phyloP scores from a whole-genome alignment of 2,888 invertebrate species.

The Cosmia pyralina region DNA sequence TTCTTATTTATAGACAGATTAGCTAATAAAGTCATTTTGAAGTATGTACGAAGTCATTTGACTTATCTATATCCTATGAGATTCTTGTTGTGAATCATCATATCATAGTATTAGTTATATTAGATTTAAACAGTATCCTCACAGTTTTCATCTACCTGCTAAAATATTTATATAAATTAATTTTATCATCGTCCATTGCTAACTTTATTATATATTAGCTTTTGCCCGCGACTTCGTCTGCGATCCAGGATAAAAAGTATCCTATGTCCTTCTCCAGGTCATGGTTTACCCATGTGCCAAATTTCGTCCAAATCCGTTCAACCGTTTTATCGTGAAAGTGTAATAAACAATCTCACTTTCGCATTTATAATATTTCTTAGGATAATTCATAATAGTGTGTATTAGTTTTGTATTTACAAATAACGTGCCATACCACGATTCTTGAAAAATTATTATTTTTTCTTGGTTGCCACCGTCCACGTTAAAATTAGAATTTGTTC shows the following conservation, averaged over 20 bases:
- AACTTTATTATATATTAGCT: constrained; percentile 7
- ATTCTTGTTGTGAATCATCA: constrained; percentile 38
- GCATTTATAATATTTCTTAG: too few relatives aligned
- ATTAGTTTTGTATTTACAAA: constrained; percentile 5
- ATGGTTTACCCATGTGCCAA: too few relatives aligned
- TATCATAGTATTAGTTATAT: constrained; percentile 34
- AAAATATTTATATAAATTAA: not conserved
- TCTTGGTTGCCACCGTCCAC: not conserved
- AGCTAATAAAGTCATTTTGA: constrained; percentile 36
- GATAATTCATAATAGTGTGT: not conserved
- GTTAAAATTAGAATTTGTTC: not conserved
- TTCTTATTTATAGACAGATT: constrained; percentile 2
- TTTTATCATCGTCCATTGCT: constrained; percentile 7
- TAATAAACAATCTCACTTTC: too few relatives aligned
- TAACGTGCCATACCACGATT: not conserved
- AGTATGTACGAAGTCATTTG: constrained; percentile 38
- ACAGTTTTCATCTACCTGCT: not conserved
- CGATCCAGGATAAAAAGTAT: too few relatives aligned
- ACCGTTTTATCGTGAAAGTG: too few relatives aligned
- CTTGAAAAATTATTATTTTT: not conserved
- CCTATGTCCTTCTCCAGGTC: too few relatives aligned
- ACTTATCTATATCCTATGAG: constrained; percentile 9
- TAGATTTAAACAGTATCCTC: constrained; percentile 18
- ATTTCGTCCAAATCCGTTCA: too few relatives aligned
- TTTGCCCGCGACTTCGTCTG: too few relatives aligned